Percentiles rank a stretch among this genome's conserved stretches.
Conservation (phyloP, 2,797 vertebrate species). For the Dromococcyx pavoninus region DNA sequence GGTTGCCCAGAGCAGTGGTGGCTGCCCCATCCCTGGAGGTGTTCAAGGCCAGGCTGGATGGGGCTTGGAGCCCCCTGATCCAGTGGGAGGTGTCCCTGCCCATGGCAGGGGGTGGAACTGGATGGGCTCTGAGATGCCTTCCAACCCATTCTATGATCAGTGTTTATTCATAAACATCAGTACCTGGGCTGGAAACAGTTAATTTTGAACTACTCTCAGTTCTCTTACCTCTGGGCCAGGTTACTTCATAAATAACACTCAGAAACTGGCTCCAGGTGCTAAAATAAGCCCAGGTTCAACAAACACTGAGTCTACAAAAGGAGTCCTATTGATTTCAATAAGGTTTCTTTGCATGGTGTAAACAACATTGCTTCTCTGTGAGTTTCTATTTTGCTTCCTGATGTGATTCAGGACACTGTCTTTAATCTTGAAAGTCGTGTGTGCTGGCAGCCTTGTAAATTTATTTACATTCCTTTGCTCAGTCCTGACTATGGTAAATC, state of each 20-base stretch:
- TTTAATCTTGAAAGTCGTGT: neutral
- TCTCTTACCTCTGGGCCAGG: neutral
- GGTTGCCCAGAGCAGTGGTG: no score
- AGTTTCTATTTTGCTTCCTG: neutral
- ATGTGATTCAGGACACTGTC: neutral
- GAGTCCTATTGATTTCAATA: neutral
- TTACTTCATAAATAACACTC: neutral
- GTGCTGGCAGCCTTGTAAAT: neutral
- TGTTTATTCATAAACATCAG: neutral
- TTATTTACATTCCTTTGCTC: neutral
- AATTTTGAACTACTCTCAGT: neutral
- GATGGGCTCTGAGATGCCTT: no score
- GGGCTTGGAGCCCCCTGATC: no score
- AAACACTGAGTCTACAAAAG: neutral
- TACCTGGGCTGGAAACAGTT: neutral
- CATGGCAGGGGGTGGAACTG: no score
- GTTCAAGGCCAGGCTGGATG: no score
- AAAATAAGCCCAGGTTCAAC: neutral
- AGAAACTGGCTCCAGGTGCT: neutral
- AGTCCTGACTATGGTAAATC: rapidly evolving
- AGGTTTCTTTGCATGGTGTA: rapidly evolving
- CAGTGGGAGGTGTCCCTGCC: no score
- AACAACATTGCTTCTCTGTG: rapidly evolving
- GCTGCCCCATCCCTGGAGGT: no score
- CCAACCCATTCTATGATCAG: no score